phyloP scores from a whole-genome alignment of 2,113 vertebrate genomes.

The Cathartes aura region DNA sequence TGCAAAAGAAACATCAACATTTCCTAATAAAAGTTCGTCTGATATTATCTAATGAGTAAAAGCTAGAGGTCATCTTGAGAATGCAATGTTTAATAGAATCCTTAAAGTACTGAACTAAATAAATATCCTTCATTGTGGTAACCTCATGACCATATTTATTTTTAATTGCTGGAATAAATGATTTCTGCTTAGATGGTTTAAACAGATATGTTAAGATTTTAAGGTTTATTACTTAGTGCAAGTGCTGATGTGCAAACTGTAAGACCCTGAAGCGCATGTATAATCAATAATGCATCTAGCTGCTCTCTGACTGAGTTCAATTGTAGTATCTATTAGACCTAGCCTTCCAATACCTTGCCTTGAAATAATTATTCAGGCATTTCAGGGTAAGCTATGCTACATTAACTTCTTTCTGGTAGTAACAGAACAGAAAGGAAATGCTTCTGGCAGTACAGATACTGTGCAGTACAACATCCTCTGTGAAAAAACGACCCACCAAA shows the following conservation, averaged over 20 bases:
- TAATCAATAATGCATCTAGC: conserved; percentile 68
- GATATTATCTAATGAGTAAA: conserved; percentile 51
- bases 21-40: conserved; percentile 52
- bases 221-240: conserved; percentile 50
- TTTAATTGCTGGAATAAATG: conserved; percentile 71
- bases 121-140: conserved; percentile 43
- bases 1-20: conserved; percentile 38
- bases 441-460: background rate
- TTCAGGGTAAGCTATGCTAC: conserved; percentile 3
- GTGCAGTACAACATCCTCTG: background rate
- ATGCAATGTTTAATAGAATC: conserved; percentile 34
- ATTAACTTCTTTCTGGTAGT: conserved; percentile 10
- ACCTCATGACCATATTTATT: conserved; percentile 47
- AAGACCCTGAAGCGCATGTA: background rate
- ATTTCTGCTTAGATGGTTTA: conserved; percentile 56
- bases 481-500: background rate
- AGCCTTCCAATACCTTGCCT: conserved; percentile 31
- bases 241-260: conserved; percentile 48
- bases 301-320: conserved; percentile 20
- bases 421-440: background rate
- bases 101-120: conserved; percentile 37
- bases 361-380: conserved; percentile 60
- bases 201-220: conserved; percentile 31
- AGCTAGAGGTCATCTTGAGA: conserved; percentile 34
- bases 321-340: conserved; percentile 38